Base-by-base conservation (phyloP, 2,888 invertebrate genomes). In the Drosophila mercatorum region DNA sequence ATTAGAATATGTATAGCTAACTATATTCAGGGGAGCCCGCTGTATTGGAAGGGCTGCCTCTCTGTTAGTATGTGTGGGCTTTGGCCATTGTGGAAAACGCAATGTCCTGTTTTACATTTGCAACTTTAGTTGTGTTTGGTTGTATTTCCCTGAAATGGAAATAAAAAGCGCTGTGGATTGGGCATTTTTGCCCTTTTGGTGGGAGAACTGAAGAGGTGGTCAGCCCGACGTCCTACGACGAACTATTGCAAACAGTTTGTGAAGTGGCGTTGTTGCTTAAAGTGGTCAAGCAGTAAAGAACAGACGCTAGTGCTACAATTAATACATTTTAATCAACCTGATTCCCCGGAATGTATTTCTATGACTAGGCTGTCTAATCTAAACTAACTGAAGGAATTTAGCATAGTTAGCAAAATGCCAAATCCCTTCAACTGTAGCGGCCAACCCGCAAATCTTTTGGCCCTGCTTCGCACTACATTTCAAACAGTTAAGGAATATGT, bases 71-170 rank as follows among this genome's bases (percentile, higher is more conserved):
- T 62, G 47, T 46, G 65, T 31, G 38, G 43, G 34, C 60, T 34
- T 47, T 10, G 46, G 31, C 46, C 68, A 68, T 55, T 55, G 62
- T 73, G 84, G 80, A 84, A 84, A 83, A 83, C 82, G 80, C 78
- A 88, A 80, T 86, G 86, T 80, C 87, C 85, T 73, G 81, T 77
- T 81, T 85, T 78, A 83, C 88, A 76, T 86, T 88, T 88, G 83
- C 81, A 86, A 78, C 72, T 80, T 66, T 83, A 56, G 72, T 67
- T 74, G 71, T 68, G 68, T 65, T 75, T 66, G 68, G 60, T 80
- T 63, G 43, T 57, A 49, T 74, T 69, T 77, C 77, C 71, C 64
- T 75, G 69, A 72, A 78, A 83, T 76, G 83, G 81, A 86, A 83
- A 76, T 73, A 53, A 47, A 70, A 47, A 57, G 59, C 46, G 26